These are phyloP conservation scores for Drosophila erecta DNA, from an alignment of 1,140 invertebrate species.

Conservation along the genomic window DNA sequence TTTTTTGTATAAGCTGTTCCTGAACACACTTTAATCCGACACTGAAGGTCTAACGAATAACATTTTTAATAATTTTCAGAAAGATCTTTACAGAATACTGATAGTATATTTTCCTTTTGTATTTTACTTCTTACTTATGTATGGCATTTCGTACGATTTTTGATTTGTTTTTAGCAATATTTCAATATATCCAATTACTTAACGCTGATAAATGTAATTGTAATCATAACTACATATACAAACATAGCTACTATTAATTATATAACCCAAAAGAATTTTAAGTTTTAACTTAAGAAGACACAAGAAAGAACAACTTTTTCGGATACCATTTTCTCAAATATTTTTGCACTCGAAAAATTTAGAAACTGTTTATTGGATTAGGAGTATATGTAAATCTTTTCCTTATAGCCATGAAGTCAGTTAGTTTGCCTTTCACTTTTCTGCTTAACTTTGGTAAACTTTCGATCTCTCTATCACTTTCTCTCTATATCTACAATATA, in stretches of 20 bases:
- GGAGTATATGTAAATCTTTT: conserved; percentile 14
- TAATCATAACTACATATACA: conserved; percentile 40
- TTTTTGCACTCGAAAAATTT: conserved; percentile 27
- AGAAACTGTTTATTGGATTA: conserved; percentile 19
- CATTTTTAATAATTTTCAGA: background rate
- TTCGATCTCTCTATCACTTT: conserved; percentile 29
- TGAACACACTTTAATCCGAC: conserved; percentile 23
- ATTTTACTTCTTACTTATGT: conserved; percentile 28
- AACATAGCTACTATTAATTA: conserved; percentile 42
- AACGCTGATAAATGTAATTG: conserved; percentile 58
- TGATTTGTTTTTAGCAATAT: conserved; percentile 44
- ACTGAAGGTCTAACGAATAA: conserved; percentile 4
- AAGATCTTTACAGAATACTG: background rate
- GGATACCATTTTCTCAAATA: conserved; percentile 17
- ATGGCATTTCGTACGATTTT: conserved; percentile 35
- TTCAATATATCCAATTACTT: conserved; percentile 44
- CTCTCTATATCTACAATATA: conserved; percentile 11
- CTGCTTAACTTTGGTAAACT: conserved; percentile 39
- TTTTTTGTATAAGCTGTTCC: conserved; percentile 24
- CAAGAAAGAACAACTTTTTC: conserved; percentile 6
- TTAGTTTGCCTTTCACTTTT: conserved; percentile 17
- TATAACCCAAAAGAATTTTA: conserved; percentile 44
- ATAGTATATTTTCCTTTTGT: conserved; percentile 7
- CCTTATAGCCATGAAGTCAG: conserved; percentile 6
- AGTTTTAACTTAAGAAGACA: conserved; percentile 15